Base-by-base conservation (phyloP, 2,797 vertebrate species). In the Rhynchotus rufescens region DNA sequence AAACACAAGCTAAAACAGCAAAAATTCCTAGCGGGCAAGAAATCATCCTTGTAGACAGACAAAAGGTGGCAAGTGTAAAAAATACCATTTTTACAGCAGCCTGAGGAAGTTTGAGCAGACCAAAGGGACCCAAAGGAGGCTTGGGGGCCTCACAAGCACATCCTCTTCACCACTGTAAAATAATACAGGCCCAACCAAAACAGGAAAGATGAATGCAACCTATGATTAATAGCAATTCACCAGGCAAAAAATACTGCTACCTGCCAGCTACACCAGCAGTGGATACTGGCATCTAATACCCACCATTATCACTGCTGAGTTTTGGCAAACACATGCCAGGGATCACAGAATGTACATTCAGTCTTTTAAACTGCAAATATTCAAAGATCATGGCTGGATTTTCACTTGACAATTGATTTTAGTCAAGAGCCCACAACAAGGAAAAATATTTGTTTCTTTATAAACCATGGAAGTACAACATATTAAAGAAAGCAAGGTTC, bases 11-110 rank as follows among this genome's bases (percentile, higher is more conserved):
- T 72, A 82, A 34, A 84, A 40, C 1, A 3, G 9, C 6, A 54
- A 71, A n/a, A 67, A 5, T 36, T 30, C 6, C 66, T 0, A 0
- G 5, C 6, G 12, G 11, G 30, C 75, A 3, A 6, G 0, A 7
- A n/a, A 19, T 38, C 36, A 54, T 10, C 16, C 10, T 23, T 10
- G 0, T 6, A 22, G 5, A 34, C 15, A 79, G 56, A 28, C 26
- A 69, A 60, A 74, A 76, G 38, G 42, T 3, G 9, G 17, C 9
- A 60, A 78, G 12, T 25, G 25, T 51, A 68, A 80, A 67, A 71
- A 67, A 38, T 5, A 45, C 1, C 8, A 47, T 13, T 34, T 81
- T 40, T 74, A 45, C 4, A 16, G 67, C 28, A 74, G 22, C 40
- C 44, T 42, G 20, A 40, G 34, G 42, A 78, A 71, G 16, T 32